Base-by-base conservation (phyloP, 2,113 vertebrate species). In the Alligator sinensis region DNA sequence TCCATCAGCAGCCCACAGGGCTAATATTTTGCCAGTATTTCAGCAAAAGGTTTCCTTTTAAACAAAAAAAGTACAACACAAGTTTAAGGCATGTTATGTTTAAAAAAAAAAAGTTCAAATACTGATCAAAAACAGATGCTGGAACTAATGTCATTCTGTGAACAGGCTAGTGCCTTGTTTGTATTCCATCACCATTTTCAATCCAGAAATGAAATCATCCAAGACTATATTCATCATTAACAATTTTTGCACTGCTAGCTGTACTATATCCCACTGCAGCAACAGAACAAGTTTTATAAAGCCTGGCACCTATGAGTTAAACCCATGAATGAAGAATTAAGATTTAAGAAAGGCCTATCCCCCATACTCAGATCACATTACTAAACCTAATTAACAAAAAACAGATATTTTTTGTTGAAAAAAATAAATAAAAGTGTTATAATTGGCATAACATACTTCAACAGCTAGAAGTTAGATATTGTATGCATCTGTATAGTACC, bases 11-110 rank as follows among this genome's bases (percentile, higher is more conserved):
- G 88, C 90, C 75, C 64, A 87, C 55, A 47, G 55, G 84, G 88
- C 88, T 93, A 14, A 30, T 85, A 87, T 74, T 95, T 88, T 89
- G 16, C 54, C 84, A 85, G 30, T 87, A 72, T 72, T 72, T 94
- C 74, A 92, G 30, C 24, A 61, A 75, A 87, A 90, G 55, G 3
- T 55, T 94, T 96, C 92, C 94, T 96, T 96, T 22, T 90, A 85
- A 90, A 89, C 77, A 89, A 19, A 90, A n/a, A 28, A 88, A 18
- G 82, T 72, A 88, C 6, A 91, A 7, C 38, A 91, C 79, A 30
- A 34, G 70, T 76, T 80, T 95, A 88, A 88, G 54, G 58, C 62
- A 74, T 75, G 16, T 59, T 93, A 25, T 15, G 76, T 63, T 70
- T 62, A 94, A 19, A 58, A 89, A 90, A 60, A 68, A 68, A 90